Evolutionary conservation across 1,140 invertebrate species (phyloP), one percentile per base, ranked within the genome.

Genomic region (Euwallacea fornicatus): DNA sequence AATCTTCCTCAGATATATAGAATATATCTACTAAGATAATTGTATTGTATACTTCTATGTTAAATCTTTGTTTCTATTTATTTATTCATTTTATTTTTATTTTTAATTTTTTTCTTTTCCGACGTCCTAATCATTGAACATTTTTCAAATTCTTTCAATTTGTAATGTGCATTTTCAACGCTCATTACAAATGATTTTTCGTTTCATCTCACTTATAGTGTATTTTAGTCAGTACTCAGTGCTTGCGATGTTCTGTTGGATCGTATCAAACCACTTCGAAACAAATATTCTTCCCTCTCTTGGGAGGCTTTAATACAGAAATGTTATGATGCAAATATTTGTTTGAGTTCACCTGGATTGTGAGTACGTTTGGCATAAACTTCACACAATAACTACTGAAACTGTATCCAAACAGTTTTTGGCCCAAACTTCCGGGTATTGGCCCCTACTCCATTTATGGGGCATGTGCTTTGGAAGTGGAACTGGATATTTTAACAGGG

Each of bases 401-500:
- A 33, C 1, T 33, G 63, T 58, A 66, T 62, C 42, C 62, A 47
- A 53, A 13, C 55, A 41, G 46, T 15, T 60, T 33, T 50, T 60
- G 56, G 60, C 55, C 8, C 11, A 2, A 69, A 69, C 4, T 33
- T 33, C 21, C 21, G 7, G 53, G 16, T 42, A 47, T 67, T 10
- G 7, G 63, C 63, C n/a, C 44, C 6, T 74, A 74, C 47, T n/a
- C 43, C 46, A 75, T 79, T 42, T 77, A 72, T 47, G 78, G 77
- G 11, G 62, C 76, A 46, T 75, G 73, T 64, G 73, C 75, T 11
- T 58, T 75, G 0, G 77, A 78, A 74, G 76, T 79, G 9, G 63
- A 93, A 77, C 75, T 94, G 7, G 93, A 95, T 78, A 83, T 93
- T 10, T 81, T 94, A 11, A 94, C 92, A 4, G 93, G 93, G 4